Base-by-base conservation (phyloP, 2,797 vertebrate species). In the Sciurus vulgaris region DNA sequence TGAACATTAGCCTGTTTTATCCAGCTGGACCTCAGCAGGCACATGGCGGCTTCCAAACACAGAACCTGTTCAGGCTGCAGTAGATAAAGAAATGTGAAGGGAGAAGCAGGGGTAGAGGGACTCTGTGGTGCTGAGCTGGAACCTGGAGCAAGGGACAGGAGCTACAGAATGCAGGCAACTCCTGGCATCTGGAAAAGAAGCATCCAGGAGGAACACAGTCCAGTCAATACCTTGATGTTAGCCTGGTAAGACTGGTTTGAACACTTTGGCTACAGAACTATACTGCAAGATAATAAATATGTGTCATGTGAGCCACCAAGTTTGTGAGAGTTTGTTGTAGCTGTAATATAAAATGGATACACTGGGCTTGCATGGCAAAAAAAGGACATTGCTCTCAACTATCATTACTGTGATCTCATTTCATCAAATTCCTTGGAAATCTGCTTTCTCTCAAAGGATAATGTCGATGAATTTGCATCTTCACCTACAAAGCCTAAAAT, bases 401-500 rank as follows among this genome's bases (percentile, higher is more conserved):
- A 26, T 44, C n/a, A 79, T 79, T 72, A 67, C 35, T 35, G 65
- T n/a, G 73, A 76, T 76, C 84, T 26, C 86, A 82, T 79, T 79
- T 79, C 44, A 65, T 59, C 17, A 78, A 38, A 85, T 38, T 73
- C 81, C 77, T 61, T 79, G 47, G 14, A 95, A 84, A 76, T 85
- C 28, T 87, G 7, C 65, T 56, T 90, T 88, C 24, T 85, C 30
- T 63, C 30, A 38, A 41, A 56, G 54, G 54, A 56, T 47, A 63
- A 86, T 72, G 41, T 28, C 28, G 81, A 61, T 2, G 0, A 51
- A 51, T 97, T 94, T 94, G 51, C 11, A 90, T 49, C 17, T 72
- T 84, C 44, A n/a, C 7, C 6, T 56, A 93, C 20, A 67, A 93
- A 89, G 28, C 22, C 84, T 91, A 89, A 93, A 86, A 69, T 89